A percentile compares a stretch with the other conserved stretches of the same genome.
Conservation (phyloP, 2,888 invertebrate genomes). For the Venusia cambrica region DNA sequence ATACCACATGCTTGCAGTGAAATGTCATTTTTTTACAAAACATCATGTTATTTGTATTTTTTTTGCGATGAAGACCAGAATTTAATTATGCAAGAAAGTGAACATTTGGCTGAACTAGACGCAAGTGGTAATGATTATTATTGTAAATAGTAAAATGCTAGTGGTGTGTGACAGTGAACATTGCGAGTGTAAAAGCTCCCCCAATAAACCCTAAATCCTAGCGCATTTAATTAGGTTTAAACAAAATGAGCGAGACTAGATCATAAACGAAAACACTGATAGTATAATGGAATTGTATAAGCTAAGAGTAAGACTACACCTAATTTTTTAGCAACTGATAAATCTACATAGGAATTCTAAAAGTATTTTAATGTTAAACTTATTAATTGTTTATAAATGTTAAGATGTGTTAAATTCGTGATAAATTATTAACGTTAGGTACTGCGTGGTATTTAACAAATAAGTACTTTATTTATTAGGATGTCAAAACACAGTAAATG, state of each 20-base stretch:
- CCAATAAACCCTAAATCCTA: constrained; percentile 33
- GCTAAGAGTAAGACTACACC: constrained; percentile 32
- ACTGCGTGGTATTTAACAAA: constrained; percentile 39
- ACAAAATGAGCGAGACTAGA: constrained; percentile 40
- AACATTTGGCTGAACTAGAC: too few species aligned
- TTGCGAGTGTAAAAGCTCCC: constrained; percentile 40
- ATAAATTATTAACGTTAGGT: constrained; percentile 62
- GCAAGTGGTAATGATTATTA: constrained; percentile 48
- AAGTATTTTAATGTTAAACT: constrained; percentile 63
- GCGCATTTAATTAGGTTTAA: constrained; percentile 35
- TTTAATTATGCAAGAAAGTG: too few species aligned
- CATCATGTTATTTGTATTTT: constrained; percentile 2
- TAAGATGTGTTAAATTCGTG: constrained; percentile 71
- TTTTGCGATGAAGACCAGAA: too few species aligned
- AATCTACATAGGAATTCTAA: constrained; percentile 59
- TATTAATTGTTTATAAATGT: constrained; percentile 64
- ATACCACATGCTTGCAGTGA: constrained; percentile 15
- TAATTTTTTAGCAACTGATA: constrained; percentile 49
- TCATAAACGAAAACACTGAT: constrained; percentile 42
- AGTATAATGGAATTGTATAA: constrained; percentile 47
- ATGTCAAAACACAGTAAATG: constrained; percentile 37
- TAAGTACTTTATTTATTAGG: too few species aligned
- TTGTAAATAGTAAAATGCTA: constrained; percentile 45
- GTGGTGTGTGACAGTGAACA: constrained; percentile 40
- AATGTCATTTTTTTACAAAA: constrained; percentile 5